A percentile compares a stretch with the other conserved stretches of the same genome.
These are phyloP conservation scores for Malacoraja senta DNA, from an alignment of 2,797 vertebrate species.

Conservation along the genomic window DNA sequence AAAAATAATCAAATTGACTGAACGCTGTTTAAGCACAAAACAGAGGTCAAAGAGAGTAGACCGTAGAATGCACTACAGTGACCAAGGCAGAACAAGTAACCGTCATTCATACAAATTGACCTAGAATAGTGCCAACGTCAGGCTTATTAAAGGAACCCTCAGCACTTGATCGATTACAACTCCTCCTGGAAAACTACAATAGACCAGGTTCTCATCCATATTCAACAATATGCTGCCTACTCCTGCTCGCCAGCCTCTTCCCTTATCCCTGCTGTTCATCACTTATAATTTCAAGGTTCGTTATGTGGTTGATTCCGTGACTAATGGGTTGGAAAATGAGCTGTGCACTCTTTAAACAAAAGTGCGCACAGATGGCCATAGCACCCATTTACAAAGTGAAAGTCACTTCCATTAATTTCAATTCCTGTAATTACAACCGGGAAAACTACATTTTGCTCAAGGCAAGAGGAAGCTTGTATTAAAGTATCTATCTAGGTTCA, in stretches of 20 bases:
- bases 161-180: background rate
- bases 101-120: background rate
- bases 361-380: background rate
- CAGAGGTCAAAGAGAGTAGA: background rate
- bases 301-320: background rate
- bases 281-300: background rate
- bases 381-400: background rate
- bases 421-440: background rate
- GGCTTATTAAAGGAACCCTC: background rate
- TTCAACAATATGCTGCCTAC: background rate
- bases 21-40: background rate
- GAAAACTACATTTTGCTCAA: background rate
- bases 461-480: background rate
- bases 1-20: background rate
- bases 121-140: background rate
- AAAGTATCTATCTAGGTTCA: background rate
- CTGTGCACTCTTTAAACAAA: background rate
- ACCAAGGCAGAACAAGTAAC: background rate
- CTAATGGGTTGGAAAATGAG: constrained; percentile 20
- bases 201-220: background rate
- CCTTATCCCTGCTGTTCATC: background rate
- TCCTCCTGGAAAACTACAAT: background rate
- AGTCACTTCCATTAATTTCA: background rate
- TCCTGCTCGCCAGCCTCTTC: background rate
- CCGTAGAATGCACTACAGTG: background rate